Conservation (phyloP, 2,888 invertebrate genomes). For the Drosophila paranaensis region DNA sequence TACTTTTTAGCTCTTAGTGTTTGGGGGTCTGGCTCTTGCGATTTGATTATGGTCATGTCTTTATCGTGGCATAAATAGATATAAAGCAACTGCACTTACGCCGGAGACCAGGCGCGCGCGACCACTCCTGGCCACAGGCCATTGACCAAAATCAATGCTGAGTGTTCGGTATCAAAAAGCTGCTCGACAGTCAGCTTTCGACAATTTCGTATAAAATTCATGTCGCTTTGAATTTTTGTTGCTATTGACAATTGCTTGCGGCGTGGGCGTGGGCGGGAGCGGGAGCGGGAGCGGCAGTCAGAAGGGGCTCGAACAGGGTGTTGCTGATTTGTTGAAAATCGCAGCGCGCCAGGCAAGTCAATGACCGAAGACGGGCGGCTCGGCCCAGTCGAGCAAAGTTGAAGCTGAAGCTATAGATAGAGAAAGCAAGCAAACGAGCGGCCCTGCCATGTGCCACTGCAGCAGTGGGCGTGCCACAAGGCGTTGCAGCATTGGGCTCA, state of each 20-base stretch:
- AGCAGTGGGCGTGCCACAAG: constrained; percentile 49
- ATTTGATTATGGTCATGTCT: constrained; percentile 33
- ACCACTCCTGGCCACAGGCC: constrained; percentile 51
- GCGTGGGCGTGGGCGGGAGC: constrained; percentile 1
- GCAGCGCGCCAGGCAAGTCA: constrained; percentile 63
- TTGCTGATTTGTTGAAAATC: constrained; percentile 61
- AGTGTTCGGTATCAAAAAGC: constrained; percentile 23
- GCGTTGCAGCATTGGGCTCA: constrained; percentile 47
- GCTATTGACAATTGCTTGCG: constrained; percentile 68
- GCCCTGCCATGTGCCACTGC: constrained; percentile 41
- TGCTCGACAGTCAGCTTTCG: background rate
- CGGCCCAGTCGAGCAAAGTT: constrained; percentile 16
- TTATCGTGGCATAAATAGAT: constrained; percentile 1
- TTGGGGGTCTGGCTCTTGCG: background rate
- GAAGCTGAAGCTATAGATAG: constrained; percentile 7
- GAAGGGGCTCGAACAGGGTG: constrained; percentile 4
- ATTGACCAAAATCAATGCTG: constrained; percentile 73
- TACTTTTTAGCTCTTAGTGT: constrained; percentile 17
- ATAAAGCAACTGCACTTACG: constrained; percentile 3
- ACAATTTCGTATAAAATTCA: constrained; percentile 42
- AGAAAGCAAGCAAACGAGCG: constrained; percentile 37
- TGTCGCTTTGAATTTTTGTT: constrained; percentile 68
- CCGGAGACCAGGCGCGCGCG: background rate
- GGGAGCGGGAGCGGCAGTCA: background rate
- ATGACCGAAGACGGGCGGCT: constrained; percentile 59